Evolutionary conservation across 2,888 invertebrate genomes (phyloP).

Genomic region (Caenorhabditis sp.): DNA sequence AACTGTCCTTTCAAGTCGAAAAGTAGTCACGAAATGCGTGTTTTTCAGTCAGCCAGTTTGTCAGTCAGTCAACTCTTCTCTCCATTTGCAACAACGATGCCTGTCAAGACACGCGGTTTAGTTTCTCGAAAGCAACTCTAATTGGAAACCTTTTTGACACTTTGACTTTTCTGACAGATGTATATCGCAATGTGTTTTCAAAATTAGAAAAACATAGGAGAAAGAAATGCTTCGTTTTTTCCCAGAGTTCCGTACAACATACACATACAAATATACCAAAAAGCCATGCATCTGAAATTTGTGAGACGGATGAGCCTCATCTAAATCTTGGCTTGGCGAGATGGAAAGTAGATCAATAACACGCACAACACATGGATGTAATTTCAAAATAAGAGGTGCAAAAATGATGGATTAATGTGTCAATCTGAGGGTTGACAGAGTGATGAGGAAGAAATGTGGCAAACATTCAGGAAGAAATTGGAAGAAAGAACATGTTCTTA

Average conservation of each 20-base stretch:
- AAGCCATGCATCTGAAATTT: conserved; percentile 61
- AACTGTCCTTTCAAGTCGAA: conserved; percentile 48
- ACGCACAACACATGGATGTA: conserved; percentile 20
- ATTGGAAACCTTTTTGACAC: conserved; percentile 61
- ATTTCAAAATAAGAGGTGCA: conserved; percentile 24
- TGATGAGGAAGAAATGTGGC: background rate
- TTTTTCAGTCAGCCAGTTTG: conserved; percentile 26
- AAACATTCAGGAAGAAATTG: conserved; percentile 4
- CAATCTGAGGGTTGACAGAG: background rate
- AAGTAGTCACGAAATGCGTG: conserved; percentile 57
- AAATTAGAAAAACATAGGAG: conserved; percentile 41
- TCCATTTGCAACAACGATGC: conserved; percentile 40
- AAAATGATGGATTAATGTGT: conserved; percentile 26
- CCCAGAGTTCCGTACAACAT: conserved; percentile 23
- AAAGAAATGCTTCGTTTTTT: background rate
- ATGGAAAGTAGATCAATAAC: conserved; percentile 52
- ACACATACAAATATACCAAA: conserved; percentile 50
- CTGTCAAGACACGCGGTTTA: conserved; percentile 31
- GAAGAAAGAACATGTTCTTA: background rate
- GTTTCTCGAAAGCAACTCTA: conserved; percentile 16
- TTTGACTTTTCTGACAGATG: conserved; percentile 57
- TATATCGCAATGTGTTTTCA: conserved; percentile 31
- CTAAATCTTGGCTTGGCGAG: conserved; percentile 50
- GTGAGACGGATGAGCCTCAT: conserved; percentile 60
- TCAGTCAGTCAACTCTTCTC: conserved; percentile 20